These are phyloP conservation scores for Littorina saxatilis DNA, from an alignment of 1,140 invertebrate genomes.

Conservation along the genomic window DNA sequence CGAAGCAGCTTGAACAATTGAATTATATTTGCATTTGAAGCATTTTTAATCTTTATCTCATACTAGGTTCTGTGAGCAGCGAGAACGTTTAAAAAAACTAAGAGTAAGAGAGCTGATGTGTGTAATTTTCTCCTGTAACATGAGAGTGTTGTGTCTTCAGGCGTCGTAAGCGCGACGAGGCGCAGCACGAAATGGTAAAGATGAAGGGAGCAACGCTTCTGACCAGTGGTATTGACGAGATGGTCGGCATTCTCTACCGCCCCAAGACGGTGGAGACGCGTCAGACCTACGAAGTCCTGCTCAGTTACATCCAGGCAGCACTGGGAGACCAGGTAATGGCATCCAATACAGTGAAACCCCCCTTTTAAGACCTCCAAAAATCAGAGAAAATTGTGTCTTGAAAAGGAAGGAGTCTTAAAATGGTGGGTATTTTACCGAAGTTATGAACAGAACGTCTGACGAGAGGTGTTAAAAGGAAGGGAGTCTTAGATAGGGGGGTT, in stretches of 20 bases:
- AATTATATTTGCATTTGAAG: too few species aligned
- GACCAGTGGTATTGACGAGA: conserved; percentile 93
- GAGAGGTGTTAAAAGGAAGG: not conserved
- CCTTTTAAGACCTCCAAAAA: too few species aligned
- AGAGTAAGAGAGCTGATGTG: too few species aligned
- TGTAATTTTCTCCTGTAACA: not conserved
- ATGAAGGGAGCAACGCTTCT: conserved; percentile 91
- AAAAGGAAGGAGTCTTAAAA: too few species aligned
- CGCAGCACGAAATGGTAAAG: conserved; percentile 91
- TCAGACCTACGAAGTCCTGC: conserved; percentile 96
- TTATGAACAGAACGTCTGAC: too few species aligned
- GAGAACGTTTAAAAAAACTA: too few species aligned
- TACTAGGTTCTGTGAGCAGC: too few species aligned
- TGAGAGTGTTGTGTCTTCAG: conserved; percentile 72
- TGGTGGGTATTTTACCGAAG: too few species aligned
- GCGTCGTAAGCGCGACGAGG: conserved; percentile 83
- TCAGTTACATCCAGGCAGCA: conserved; percentile 98
- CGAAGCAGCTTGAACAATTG: too few species aligned
- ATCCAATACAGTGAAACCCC: not conserved
- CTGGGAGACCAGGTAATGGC: conserved; percentile 90
- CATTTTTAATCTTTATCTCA: too few species aligned
- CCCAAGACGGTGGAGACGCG: conserved; percentile 98
- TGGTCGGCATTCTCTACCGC: conserved; percentile 95
- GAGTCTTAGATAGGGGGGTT: too few species aligned
- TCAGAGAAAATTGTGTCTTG: too few species aligned